Percentiles rank a stretch among this genome's conserved stretches.
These are phyloP conservation scores for Ophion costatus DNA, from an alignment of 2,888 invertebrate genomes.

Conservation along the genomic window DNA sequence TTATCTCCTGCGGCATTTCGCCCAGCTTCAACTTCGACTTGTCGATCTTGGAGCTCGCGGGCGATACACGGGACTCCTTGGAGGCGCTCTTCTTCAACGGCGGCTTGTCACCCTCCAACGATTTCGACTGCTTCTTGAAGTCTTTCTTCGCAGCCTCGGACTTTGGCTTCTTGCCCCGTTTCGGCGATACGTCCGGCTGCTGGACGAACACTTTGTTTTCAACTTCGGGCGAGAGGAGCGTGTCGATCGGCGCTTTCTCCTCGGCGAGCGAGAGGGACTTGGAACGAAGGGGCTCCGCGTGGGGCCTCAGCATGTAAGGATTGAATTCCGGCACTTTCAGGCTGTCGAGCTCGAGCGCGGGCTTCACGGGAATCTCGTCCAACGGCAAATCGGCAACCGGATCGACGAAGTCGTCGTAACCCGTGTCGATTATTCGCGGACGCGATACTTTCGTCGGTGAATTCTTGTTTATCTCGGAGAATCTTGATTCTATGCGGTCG, in stretches of 20 bases:
- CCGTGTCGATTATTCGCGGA: constrained; percentile 81
- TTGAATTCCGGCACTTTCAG: constrained; percentile 82
- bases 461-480: constrained; percentile 77
- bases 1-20: constrained; percentile 82
- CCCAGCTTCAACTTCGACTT: constrained; percentile 81
- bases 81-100: constrained; percentile 79
- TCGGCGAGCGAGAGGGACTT: constrained; percentile 81
- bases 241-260: constrained; percentile 82
- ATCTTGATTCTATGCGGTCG: constrained; percentile 80
- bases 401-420: constrained; percentile 82
- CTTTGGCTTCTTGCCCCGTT: constrained; percentile 76
- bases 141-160: constrained; percentile 79
- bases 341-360: constrained; percentile 79
- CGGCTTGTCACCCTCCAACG: constrained; percentile 81
- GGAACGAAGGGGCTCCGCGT: constrained; percentile 80
- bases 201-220: constrained; percentile 80
- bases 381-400: constrained; percentile 82
- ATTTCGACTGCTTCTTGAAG: constrained; percentile 82
- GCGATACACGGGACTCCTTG: constrained; percentile 77
- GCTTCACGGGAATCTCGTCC: constrained; percentile 81
- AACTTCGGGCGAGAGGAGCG: constrained; percentile 80
- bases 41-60: constrained; percentile 79
- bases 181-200: constrained; percentile 80
- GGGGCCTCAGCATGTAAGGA: constrained; percentile 80
- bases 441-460: constrained; percentile 75